Conservation (phyloP, 2,888 invertebrate species). For the Dryobotodes eremita region DNA sequence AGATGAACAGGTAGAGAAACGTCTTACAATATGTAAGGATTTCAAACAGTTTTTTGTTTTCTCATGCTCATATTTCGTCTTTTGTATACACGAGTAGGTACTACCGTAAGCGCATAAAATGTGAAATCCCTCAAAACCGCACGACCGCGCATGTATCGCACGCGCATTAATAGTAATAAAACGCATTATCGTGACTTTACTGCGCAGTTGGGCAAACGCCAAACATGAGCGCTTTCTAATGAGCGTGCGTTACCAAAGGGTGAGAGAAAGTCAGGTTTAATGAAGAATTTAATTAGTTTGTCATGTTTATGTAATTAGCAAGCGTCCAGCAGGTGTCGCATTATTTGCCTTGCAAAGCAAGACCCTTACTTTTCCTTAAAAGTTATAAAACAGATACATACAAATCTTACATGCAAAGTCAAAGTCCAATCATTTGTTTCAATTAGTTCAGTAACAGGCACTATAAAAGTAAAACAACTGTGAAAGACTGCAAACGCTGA, state of each 20-base stretch:
- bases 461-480: too few relatives aligned
- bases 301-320: conserved; percentile 31
- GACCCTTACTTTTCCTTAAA: not conserved
- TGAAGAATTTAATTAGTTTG: conserved; percentile 35
- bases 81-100: conserved; percentile 21
- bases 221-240: conserved; percentile 64
- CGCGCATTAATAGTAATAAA: conserved; percentile 63
- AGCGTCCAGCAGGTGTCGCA: conserved; percentile 18
- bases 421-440: not conserved
- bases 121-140: conserved; percentile 50
- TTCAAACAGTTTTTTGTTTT: not conserved
- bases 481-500: too few relatives aligned
- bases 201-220: conserved; percentile 42
- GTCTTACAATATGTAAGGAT: not conserved
- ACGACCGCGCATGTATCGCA: conserved; percentile 52
- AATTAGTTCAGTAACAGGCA: not conserved
- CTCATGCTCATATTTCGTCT: not conserved
- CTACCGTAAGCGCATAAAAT: conserved; percentile 36
- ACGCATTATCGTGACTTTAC: conserved; percentile 63
- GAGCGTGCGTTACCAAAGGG: conserved; percentile 55
- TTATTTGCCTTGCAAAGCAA: not conserved
- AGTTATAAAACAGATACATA: not conserved
- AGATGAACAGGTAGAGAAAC: not conserved
- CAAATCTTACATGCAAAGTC: not conserved
- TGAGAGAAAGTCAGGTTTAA: conserved; percentile 53